A percentile compares a stretch with the other conserved stretches of the same genome.
These are phyloP conservation scores for Andrena flavipes DNA, from an alignment of 2,888 invertebrate species.

Conservation along the genomic window DNA sequence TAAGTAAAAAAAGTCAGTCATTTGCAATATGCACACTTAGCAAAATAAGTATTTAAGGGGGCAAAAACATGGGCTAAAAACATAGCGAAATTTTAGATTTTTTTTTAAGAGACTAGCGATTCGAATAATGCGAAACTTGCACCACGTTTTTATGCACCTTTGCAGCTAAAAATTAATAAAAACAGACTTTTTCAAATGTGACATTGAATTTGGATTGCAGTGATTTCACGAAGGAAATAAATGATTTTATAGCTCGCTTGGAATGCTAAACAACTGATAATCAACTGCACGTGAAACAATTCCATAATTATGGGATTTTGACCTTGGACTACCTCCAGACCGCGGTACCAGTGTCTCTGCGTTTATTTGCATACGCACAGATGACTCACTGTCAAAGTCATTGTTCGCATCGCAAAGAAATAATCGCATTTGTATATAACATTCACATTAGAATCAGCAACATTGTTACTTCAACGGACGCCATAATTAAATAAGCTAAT, in stretches of 20 bases:
- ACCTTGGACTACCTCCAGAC: not conserved
- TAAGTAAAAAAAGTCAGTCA: too few species aligned
- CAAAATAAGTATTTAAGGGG: too few species aligned
- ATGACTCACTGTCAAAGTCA: not conserved
- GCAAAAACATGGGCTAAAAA: too few species aligned
- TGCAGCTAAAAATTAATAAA: not conserved
- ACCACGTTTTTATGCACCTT: too few species aligned
- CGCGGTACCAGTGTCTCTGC: not conserved
- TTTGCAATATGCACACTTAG: too few species aligned
- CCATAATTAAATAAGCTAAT: not conserved
- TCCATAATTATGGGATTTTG: not conserved
- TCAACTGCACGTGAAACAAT: not conserved
- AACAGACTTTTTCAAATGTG: not conserved
- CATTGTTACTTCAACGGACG: not conserved
- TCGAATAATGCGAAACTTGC: too few species aligned
- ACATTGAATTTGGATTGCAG: not conserved
- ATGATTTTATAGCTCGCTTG: not conserved
- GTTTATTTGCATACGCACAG: not conserved
- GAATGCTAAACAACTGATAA: not conserved
- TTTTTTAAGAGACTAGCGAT: too few species aligned
- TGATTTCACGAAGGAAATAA: not conserved
- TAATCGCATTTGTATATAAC: not conserved
- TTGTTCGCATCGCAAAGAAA: not conserved
- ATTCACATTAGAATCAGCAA: not conserved
- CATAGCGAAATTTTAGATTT: too few species aligned